Percentiles rank a stretch among this genome's conserved stretches.
Evolutionary conservation across 2,888 invertebrate genomes (phyloP).

Genomic region (Andrena chrysosceles): DNA sequence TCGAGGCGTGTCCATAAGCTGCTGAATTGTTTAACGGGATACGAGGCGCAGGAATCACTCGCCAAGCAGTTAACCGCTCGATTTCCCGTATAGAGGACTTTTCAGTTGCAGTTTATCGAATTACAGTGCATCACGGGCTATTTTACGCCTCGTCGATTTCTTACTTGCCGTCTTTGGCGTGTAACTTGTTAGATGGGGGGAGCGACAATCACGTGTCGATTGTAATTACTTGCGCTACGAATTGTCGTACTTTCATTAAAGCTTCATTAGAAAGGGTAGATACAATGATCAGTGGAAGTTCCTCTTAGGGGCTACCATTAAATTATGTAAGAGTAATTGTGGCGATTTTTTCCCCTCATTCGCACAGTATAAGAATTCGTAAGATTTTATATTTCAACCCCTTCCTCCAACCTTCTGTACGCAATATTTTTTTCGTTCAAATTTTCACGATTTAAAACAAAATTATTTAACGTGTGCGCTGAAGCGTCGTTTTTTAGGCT

Average conservation of each 20-base stretch:
- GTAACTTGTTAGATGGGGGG: not conserved
- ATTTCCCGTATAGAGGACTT: conserved; percentile 27
- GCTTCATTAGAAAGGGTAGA: too few relatives aligned
- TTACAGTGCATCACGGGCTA: conserved; percentile 29
- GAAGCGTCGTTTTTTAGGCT: too few relatives aligned
- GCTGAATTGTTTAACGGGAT: conserved; percentile 44
- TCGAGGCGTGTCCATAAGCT: conserved; percentile 26
- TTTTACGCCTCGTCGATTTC: conserved; percentile 34
- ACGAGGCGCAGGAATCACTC: conserved; percentile 35
- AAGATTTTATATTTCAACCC: too few relatives aligned
- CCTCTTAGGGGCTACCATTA: too few relatives aligned
- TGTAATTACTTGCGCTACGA: conserved; percentile 11
- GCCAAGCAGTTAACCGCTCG: conserved; percentile 18
- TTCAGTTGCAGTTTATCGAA: conserved; percentile 22
- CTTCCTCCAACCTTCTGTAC: too few relatives aligned
- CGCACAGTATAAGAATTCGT: too few relatives aligned
- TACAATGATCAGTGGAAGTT: too few relatives aligned
- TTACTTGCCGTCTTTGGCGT: not conserved
- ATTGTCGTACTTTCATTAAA: not conserved
- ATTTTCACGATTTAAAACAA: too few relatives aligned
- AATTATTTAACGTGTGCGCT: too few relatives aligned
- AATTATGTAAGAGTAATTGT: too few relatives aligned
- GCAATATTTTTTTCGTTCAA: too few relatives aligned
- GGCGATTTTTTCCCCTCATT: too few relatives aligned
- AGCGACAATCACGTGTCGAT: not conserved